Evolutionary conservation across 2,797 vertebrate species (phyloP).

Genomic region (Glossophaga mutica): DNA sequence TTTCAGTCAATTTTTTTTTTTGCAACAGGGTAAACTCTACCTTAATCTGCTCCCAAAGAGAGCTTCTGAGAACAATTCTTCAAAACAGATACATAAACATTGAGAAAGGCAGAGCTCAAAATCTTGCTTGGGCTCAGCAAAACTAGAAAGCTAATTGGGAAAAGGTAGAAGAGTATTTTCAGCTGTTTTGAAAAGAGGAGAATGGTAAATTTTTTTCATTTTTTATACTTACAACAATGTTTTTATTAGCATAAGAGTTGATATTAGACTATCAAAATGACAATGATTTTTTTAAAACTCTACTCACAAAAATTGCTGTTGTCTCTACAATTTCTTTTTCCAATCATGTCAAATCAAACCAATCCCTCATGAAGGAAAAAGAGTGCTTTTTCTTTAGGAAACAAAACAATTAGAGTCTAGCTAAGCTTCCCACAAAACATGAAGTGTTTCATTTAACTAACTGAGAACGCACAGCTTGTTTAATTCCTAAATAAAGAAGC

Average conservation of each 20-base stretch:
- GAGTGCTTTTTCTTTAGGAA: slow-evolving; percentile 48
- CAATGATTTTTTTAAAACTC: not conserved
- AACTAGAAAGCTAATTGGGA: slow-evolving; percentile 21
- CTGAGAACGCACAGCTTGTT: slow-evolving; percentile 48
- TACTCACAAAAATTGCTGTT: not conserved
- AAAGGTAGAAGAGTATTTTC: slow-evolving; percentile 15
- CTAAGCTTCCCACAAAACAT: slow-evolving; percentile 37
- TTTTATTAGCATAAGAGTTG: not conserved
- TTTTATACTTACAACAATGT: not conserved
- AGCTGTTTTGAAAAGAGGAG: slow-evolving; percentile 7
- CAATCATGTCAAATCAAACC: slow-evolving; percentile 19
- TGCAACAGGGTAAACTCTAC: not conserved
- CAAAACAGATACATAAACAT: not conserved
- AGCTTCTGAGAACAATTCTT: slow-evolving; percentile 22
- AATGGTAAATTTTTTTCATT: not conserved
- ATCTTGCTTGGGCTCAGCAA: not conserved
- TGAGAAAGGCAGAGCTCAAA: not conserved
- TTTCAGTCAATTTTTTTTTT: not conserved
- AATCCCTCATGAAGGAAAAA: slow-evolving; percentile 11
- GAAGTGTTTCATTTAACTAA: slow-evolving; percentile 64
- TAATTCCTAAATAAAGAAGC: slow-evolving; percentile 60
- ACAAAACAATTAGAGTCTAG: slow-evolving; percentile 55
- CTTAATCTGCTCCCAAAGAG: slow-evolving; percentile 9
- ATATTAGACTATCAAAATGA: slow-evolving; percentile 4
- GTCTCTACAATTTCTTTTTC: slow-evolving; percentile 25